Evolutionary conservation across 2,113 vertebrate species (phyloP), one percentile per base, ranked within the genome.

Genomic region (Lepisosteus osseus): DNA sequence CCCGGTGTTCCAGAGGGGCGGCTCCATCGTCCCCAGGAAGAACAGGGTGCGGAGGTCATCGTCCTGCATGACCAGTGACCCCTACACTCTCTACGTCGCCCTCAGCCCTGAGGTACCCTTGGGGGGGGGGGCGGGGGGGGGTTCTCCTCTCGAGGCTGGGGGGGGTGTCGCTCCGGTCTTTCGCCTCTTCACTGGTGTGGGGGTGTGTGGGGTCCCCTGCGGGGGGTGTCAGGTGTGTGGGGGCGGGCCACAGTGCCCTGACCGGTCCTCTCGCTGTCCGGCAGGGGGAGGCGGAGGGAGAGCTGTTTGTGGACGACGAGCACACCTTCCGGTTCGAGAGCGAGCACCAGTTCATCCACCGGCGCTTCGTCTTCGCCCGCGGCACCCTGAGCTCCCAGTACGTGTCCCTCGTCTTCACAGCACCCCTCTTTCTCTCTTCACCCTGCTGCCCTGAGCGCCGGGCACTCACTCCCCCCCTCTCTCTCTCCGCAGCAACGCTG

Each of bases 1-100:
- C 72, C 95, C 95, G 0, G 94, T 94, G 70, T 96, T 94, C 83
- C 95, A 97, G 74, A 92, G 94, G 0, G 95, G 95, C 0, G 95
- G 95, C 15, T 94, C 94, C 1, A 90, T 97, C 1, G 91, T 97
- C 72, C 87, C 94, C 44, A 90, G 93, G 61, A 95, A 96, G 86
- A 86, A 92, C 72, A 85, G 95, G 3, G 87, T 93, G 3, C 90
- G 95, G 6, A 89, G 95, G 15, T 95, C 95, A 0, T 94, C 94
- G 2, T 79, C 91, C 43, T 95, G 94, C 74, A 96, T 96, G 95
- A 90, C 89, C 66, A 76, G 88, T 0, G 95, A 97, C 72, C 95
- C 95, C 3, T 93, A 94, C 83, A 96, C 94, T 6, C 87, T 97
- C 0, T 94, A 86, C 0, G 91, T 96, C n/a, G 95, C 95, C 3